Base-by-base conservation (phyloP, 2,888 invertebrate species). In the Chelonus formosanus region DNA sequence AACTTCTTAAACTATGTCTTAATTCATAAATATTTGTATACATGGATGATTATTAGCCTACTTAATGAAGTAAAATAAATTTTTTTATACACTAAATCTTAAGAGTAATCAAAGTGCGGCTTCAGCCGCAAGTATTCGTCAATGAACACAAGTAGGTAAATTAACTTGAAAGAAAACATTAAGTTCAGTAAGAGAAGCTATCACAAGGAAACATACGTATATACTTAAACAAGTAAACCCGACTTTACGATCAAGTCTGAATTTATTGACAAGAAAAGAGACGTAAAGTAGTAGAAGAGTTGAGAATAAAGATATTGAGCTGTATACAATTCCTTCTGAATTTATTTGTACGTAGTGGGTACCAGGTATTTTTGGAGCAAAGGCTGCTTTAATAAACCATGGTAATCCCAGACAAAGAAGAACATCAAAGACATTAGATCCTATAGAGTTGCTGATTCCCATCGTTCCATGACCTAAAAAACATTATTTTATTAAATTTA, bases 371-470 rank as follows among this genome's bases (percentile, higher is more conserved):
- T 87, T 85, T 0, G 91, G 90, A 71, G 89, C 87, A 69, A 90
- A 87, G 4, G 88, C 80, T 0, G 90, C 86, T 78, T 92, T 92
- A 31, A 93, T 86, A 40, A 93, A 85, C 93, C 93, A 93, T 0
- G 94, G 93, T 10, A 92, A 80, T 1, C 93, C 93, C 68, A 94
- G 85, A 73, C 93, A 93, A 1, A 93, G 85, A 4, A 93, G 84
- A 43, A 94, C 91, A 78, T 93, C 93, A 77, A 94, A 93, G 0
- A 92, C 92, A 78, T 93, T 94, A 1, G 93, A 93, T 20, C 93
- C 93, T 55, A 94, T 91, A 1, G 92, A 90, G 83, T 92, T 94
- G 78, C 92, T 92, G 64, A 94, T 88, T 0, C 93, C 93, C 92
- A 92, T 93, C 10, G 89, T 88, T 5, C 91, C 92, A 75, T 90